Base-by-base conservation (phyloP, 1,140 invertebrate genomes). In the Harpegnathos saltator region DNA sequence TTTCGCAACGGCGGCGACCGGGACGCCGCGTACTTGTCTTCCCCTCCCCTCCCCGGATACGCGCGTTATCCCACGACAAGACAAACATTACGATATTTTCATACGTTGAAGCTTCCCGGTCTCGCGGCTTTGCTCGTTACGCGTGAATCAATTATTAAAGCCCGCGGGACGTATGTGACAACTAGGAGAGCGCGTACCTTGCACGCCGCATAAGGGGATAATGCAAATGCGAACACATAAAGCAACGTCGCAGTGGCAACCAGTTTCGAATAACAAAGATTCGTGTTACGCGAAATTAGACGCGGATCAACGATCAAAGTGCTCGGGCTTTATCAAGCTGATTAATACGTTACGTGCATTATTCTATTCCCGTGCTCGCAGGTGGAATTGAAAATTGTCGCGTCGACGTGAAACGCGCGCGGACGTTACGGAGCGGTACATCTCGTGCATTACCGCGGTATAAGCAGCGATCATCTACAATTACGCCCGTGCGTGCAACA, bases 201-300 rank as follows among this genome's bases (percentile, higher is more conserved):
- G 68, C 48, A 22, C 33, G 59, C 50, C 38, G 44, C 75, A 72
- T 3, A 50, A 15, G 71, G 74, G 69, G 56, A 61, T 74, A 73
- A 82, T 61, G 78, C 69, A 82, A 82, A 82, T 62, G 33, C 56
- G 78, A 74, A 44, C 44, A 44, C 44, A 54, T 63, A 74, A 82
- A 82, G 69, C 78, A 12, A 82, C 44, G 24, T 22, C 26, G 15
- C 9, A 63, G 44, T 62, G 61, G 71, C 44, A 74, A 82, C 29
- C 69, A 19, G 19, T 44, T 44, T 72, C 68, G 44, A 62, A 74
- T 62, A 74, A 82, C 78, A 74, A 74, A 74, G 78, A 82, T 72
- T 73, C 56, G 26, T 62, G 69, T 82, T 74, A 74, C 56, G 69
- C 78, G 48, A 82, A 82, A 82, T 82, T 82, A 82, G 78, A 82